These are phyloP conservation scores for Phoronis australis DNA, from an alignment of 2,888 invertebrate species.

Conservation along the genomic window DNA sequence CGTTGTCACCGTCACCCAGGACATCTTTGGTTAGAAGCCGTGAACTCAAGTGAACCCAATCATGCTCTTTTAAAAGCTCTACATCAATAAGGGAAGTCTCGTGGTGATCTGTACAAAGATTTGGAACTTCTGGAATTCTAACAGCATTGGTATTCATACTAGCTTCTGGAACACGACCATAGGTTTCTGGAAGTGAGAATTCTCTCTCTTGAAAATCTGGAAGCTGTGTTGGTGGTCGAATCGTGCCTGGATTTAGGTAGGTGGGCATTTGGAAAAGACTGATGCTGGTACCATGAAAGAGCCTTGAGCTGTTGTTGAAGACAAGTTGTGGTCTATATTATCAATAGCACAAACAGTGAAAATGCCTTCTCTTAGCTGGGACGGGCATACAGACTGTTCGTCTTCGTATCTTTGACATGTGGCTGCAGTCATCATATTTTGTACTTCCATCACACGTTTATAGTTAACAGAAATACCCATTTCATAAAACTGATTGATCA, in stretches of 20 bases:
- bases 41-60: too few species aligned
- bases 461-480: conserved; percentile 17
- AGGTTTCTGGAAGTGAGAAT: too few species aligned
- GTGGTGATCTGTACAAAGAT: too few species aligned
- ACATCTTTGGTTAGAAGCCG: too few species aligned
- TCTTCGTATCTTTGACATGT: conserved; percentile 7
- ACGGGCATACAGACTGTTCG: conserved; percentile 14
- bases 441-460: conserved; percentile 11
- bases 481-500: conserved; percentile 14
- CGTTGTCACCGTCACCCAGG: too few species aligned
- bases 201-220: too few species aligned
- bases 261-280: conserved; percentile 12
- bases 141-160: too few species aligned
- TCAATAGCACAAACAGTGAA: conserved; percentile 17
- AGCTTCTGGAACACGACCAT: too few species aligned
- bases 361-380: conserved; percentile 7
- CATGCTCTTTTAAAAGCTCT: too few species aligned
- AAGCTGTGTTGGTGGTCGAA: too few species aligned
- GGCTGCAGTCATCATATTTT: conserved; percentile 7
- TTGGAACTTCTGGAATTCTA: too few species aligned
- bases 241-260: conserved; percentile 1
- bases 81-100: too few species aligned
- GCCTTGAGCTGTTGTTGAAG: conserved; percentile 14
- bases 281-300: conserved; percentile 20
- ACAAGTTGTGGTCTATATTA: conserved; percentile 20